Base-by-base conservation (phyloP, 2,113 vertebrate genomes). In the Phylloscopus trochiloides region DNA sequence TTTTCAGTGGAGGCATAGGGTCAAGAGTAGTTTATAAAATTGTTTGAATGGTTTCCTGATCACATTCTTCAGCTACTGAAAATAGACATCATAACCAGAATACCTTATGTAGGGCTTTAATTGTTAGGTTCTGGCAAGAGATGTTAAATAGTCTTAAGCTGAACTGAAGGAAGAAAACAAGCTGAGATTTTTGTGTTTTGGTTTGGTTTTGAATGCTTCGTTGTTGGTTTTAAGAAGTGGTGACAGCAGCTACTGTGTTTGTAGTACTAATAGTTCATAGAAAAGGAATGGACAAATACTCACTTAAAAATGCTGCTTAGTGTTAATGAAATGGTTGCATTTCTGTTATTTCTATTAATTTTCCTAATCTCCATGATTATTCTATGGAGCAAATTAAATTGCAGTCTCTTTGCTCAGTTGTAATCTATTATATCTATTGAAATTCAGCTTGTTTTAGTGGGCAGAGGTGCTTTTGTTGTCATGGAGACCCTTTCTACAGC, bases 281-380 rank as follows among this genome's bases (percentile, higher is more conserved):
- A 36, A 91, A 25, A 73, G 59, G 17, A 51, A 50, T 43, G 45
- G 42, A 81, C 14, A 66, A 52, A 47, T 59, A 54, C 25, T 83
- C 10, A 25, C 14, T 54, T 59, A 25, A 5, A 67, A 54, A 57
- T 32, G 42, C 54, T 66, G 43, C 21, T 50, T 87, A 65, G 12
- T 31, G 40, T 32, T 77, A 70, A 52, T 40, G 36, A 81, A 90
- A 57, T 52, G 21, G 29, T 71, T 61, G 5, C 9, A 34, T 59
- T 86, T 83, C 34, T 86, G 26, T 67, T 77, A 55, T 17, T 72
- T 59, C 29, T 81, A 22, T 50, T 83, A 54, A 19, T 95, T 70
- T 59, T 81, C 20, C 38, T 45, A 16, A 36, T 59, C 55, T 34
- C 14, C 26, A 1, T 2, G 3, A 38, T 38, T 82, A 43, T 55